Evolutionary conservation across 2,888 invertebrate species (phyloP).

Genomic region (Drosophila nigricruria): DNA sequence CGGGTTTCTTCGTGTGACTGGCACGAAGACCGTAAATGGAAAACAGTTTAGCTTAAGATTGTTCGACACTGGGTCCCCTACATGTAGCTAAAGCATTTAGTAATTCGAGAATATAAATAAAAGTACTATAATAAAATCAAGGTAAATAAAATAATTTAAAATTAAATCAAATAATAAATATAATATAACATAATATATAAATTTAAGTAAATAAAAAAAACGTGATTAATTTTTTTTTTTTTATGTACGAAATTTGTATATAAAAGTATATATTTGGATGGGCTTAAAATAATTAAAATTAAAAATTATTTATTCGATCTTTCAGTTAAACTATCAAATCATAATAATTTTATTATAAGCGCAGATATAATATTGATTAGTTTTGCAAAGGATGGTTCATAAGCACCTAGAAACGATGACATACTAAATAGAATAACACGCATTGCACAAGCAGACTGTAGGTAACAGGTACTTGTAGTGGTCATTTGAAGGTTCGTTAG

Average conservation of each 20-base stretch:
- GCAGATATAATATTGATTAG: constrained; percentile 52
- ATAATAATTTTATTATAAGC: not conserved
- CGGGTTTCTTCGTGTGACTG: constrained; percentile 54
- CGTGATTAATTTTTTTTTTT: too few species aligned
- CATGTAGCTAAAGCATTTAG: not conserved
- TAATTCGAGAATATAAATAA: not conserved
- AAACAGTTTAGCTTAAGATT: not conserved
- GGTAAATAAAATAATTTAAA: not conserved
- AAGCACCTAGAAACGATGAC: constrained; percentile 19
- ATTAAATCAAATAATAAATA: not conserved
- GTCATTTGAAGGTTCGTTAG: constrained; percentile 71
- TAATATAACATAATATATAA: too few species aligned
- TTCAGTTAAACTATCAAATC: not conserved
- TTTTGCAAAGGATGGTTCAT: constrained; percentile 13
- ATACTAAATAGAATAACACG: constrained; percentile 24
- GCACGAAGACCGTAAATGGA: constrained; percentile 14
- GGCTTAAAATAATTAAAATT: not conserved
- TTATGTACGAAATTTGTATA: too few species aligned
- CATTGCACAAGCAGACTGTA: constrained; percentile 2
- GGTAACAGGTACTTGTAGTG: constrained; percentile 40
- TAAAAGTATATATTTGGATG: not conserved
- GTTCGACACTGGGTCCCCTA: constrained; percentile 28
- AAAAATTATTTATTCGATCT: not conserved
- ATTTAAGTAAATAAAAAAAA: not conserved
- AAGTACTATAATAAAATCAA: not conserved